Percentiles rank a stretch among this genome's conserved stretches.
Conservation (phyloP, 2,888 invertebrate genomes). For the Melanotus villosus region DNA sequence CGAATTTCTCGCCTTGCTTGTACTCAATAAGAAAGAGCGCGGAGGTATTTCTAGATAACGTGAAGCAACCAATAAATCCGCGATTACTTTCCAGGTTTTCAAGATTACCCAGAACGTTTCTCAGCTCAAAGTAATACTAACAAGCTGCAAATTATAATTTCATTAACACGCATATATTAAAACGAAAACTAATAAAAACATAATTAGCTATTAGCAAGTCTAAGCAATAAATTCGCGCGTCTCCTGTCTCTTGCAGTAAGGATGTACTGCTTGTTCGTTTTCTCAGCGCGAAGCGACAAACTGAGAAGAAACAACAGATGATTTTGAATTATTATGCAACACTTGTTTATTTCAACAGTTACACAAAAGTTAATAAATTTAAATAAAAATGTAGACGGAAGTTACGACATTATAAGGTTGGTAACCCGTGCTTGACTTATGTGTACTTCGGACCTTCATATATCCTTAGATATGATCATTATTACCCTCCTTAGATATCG, state of each 20-base stretch:
- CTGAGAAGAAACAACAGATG: neutral
- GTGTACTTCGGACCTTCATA: neutral
- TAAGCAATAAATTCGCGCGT: slow-evolving; percentile 44
- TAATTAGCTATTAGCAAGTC: slow-evolving; percentile 51
- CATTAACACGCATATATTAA: slow-evolving; percentile 21
- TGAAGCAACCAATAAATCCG: no score
- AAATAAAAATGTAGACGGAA: no score
- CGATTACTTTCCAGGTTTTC: no score
- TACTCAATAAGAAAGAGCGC: no score
- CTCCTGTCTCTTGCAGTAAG: slow-evolving; percentile 39
- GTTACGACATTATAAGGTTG: neutral
- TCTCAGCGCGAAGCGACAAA: neutral
- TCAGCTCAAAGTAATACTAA: slow-evolving; percentile 6
- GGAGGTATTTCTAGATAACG: no score
- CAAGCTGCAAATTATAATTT: slow-evolving; percentile 15
- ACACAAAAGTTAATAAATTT: neutral
- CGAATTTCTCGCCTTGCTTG: no score
- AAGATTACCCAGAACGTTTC: no score
- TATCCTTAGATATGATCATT: slow-evolving; percentile 3
- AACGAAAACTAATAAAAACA: slow-evolving; percentile 44
- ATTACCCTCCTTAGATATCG: neutral
- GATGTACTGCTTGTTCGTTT: slow-evolving; percentile 17
- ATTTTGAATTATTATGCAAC: neutral
- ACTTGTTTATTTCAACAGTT: neutral
- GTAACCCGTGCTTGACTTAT: neutral